Base-by-base conservation (phyloP, 2,797 vertebrate species). In the Gymnopithys bicolor region DNA sequence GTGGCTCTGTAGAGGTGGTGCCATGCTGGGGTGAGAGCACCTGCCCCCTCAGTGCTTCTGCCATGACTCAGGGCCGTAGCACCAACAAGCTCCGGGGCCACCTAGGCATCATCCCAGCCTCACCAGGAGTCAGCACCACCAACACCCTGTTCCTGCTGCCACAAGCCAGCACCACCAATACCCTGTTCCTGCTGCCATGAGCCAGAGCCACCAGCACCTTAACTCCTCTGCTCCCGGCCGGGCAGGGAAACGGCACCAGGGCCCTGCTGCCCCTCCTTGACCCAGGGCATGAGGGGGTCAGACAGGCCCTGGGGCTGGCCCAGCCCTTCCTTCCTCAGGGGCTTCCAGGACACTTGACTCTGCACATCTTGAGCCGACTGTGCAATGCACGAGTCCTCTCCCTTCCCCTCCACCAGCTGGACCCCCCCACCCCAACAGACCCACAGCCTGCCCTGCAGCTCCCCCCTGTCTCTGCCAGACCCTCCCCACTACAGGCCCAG, bases 81-180 rank as follows among this genome's bases (percentile, higher is more conserved):
- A 37, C 97, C 97, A 96, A 86, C 81, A 77, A 95, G 95, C 83
- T 79, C 66, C 4, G 37, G 5, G 46, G 84, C 49, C 1, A 13
- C 41, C 3, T 3, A 21, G 86, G 89, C 43, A 51, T 92, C 96
- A 94, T 5, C 52, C 25, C 4, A 7, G 87, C 84, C 76, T 39
- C 2, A 14, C 16, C 49, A 2, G 55, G 53, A 92, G 71, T 51
- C 23, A 2, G 25, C 77, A 35, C 9, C 11, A 87, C 76, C 95
- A 79, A 89, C 95, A 56, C 96, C 97, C 94, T 79, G 93, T 94
- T 97, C 95, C 96, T 90, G 96, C 88, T 27, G 2, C 30, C 18
- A 5, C 2, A 1, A 87, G 86, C 67, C 30, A 2, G 10, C 37
- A 11, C 84, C 6, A 8, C 10, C 46, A 10, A 89, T 94, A 56